A percentile compares a stretch with the other conserved stretches of the same genome.
phyloP scores from a whole-genome alignment of 2,797 vertebrate genomes.

The Cercopithecus petaurista region DNA sequence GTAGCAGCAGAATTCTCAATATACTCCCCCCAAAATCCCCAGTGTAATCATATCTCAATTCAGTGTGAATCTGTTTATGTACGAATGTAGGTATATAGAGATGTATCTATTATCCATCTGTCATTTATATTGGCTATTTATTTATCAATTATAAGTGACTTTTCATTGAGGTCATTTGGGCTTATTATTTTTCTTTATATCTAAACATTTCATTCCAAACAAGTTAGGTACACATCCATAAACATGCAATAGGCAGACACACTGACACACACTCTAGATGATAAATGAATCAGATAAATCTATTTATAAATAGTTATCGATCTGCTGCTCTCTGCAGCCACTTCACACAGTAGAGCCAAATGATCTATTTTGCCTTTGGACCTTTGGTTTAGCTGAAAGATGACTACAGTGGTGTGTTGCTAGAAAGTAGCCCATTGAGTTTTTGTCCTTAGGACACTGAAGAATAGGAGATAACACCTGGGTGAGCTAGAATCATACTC shows the following conservation, averaged over 20 bases:
- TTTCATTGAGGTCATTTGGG: background rate
- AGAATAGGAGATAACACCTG: slow-evolving; percentile 59
- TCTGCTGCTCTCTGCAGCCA: slow-evolving; percentile 63
- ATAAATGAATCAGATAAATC: slow-evolving; percentile 72
- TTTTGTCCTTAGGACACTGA: slow-evolving; percentile 75
- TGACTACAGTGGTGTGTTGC: slow-evolving; percentile 69
- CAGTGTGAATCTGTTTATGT: background rate
- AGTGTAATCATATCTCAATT: background rate
- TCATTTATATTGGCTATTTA: background rate
- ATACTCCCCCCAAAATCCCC: background rate
- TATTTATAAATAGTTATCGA: slow-evolving; percentile 76
- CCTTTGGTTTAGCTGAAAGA: slow-evolving; percentile 80
- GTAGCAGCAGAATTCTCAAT: background rate
- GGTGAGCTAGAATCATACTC: background rate
- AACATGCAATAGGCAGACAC: background rate
- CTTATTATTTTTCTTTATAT: background rate
- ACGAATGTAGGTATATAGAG: no score
- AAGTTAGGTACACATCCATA: background rate
- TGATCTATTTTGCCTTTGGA: slow-evolving; percentile 79
- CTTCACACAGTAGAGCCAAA: slow-evolving; percentile 56
- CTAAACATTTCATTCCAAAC: background rate
- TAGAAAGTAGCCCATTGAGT: slow-evolving; percentile 73
- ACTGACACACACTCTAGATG: background rate
- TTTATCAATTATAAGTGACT: background rate
- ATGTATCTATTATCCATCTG: background rate